Evolutionary conservation across 2,888 invertebrate genomes (phyloP), one percentile per base, ranked within the genome.

Genomic region (Heliothis peltigera): DNA sequence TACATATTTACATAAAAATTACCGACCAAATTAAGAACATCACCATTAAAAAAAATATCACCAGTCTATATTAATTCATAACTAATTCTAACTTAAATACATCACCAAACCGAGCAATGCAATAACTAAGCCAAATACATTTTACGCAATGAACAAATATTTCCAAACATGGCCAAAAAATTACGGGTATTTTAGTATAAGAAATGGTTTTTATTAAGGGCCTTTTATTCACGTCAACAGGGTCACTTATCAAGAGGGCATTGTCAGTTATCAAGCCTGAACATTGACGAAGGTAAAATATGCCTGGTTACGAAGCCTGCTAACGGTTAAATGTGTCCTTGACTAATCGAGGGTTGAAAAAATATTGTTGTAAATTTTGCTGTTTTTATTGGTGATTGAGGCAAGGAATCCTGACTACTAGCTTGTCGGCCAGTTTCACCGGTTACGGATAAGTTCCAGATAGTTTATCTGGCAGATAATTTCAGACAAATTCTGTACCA

Each of bases 231-330:
- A 49, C 17, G 57, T 43, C 61, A 49, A 61, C 22, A 72, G 72
- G 53, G 53, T n/a, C n/a, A n/a, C n/a, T n/a, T n/a, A n/a, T n/a
- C n/a, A n/a, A n/a, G n/a, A 21, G 57, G 53, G 60, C 15, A 43
- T 35, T 61, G 72, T 51, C 72, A 72, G 66, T 71, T 66, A 66
- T 72, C 61, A 72, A 57, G 57, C 28, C 32, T 39, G 17, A 46
- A 54, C 49, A 66, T 61, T 71, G 73, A 71, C 61, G 52, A 49
- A 51, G 61, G 49, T 71, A 54, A 71, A 71, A 72, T 58, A 72
- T 57, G 53, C 53, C 43, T 61, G 60, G 61, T 66, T 61, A 57
- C 43, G 44, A 25, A 57, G 19, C 39, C 51, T 32, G 28, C 51
- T 69, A 28, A 44, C 43, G 70, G 39, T 64, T 47, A 59, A 42